Base-by-base conservation (phyloP, 2,797 vertebrate species). In the Numenius phaeopus region DNA sequence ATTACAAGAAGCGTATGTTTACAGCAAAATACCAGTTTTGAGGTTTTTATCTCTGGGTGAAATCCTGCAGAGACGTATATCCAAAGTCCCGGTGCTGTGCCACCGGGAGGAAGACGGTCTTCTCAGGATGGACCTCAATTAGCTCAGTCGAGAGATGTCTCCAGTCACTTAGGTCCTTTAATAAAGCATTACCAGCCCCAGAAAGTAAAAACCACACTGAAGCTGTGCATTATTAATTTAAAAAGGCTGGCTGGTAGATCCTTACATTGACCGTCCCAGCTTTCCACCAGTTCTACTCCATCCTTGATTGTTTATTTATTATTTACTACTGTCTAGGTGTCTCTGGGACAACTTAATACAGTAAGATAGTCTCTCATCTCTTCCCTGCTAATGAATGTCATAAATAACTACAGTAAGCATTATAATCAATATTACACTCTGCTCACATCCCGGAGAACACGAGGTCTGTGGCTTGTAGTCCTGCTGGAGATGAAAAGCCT, bases 381-480 rank as follows among this genome's bases (percentile, higher is more conserved):
- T 37, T 82, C 87, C 71, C 44, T 59, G 70, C 83, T 97, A 97
- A 97, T 95, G 93, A 97, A 88, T 22, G 80, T 69, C 90, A 96
- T 95, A 97, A 97, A 95, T 84, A 94, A 91, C 85, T 91, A 94
- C 92, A 94, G 87, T 78, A 90, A 95, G 79, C 70, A 90, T 55
- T 55, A 26, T 24, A 93, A 97, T 97, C 95, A 93, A 97, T 96
- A 97, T 47, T 47, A 52, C 72, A 72, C 85, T 89, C 82, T 29
- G 85, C 91, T 94, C 82, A 34, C 75, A 95, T 93, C 83, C 93
- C 0, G 0, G 50, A 90, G 87, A 94, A 76, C 87, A 87, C 0
- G 2, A 83, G 66, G 46, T 42, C 85, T 66, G 69, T 34, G 93
- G 80, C 77, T 59, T 62, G 62, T 46, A 80, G 37, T 80, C 82